phyloP scores from a whole-genome alignment of 2,888 invertebrate species.

The Hypomecis atomaria region DNA sequence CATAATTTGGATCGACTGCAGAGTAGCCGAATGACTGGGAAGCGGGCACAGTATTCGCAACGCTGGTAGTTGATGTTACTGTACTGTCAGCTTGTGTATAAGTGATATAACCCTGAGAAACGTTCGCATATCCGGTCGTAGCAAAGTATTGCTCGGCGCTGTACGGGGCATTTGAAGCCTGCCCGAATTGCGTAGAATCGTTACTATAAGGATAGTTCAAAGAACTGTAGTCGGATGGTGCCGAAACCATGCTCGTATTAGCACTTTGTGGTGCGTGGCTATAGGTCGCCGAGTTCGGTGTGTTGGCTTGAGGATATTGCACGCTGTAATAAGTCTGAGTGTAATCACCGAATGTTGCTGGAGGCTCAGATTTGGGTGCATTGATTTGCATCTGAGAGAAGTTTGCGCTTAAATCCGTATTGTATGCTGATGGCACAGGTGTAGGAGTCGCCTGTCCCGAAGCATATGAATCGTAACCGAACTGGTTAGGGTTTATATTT shows the following conservation, averaged over 20 bases:
- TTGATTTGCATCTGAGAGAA: conserved; percentile 74
- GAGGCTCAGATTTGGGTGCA: conserved; percentile 55
- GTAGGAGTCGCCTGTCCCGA: conserved; percentile 50
- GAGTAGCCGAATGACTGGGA: conserved; percentile 50
- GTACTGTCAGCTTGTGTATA: conserved; percentile 62
- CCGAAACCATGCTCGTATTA: conserved; percentile 58
- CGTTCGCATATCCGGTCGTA: conserved; percentile 53
- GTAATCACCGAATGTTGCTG: conserved; percentile 58
- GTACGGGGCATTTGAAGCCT: conserved; percentile 44
- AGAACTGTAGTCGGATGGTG: conserved; percentile 59
- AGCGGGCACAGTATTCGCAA: conserved; percentile 49
- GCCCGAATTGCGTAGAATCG: conserved; percentile 51
- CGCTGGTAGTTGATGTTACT: conserved; percentile 53
- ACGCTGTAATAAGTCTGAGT: conserved; percentile 71
- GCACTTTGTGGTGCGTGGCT: conserved; percentile 64
- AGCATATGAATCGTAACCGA: conserved; percentile 51
- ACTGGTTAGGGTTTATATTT: conserved; percentile 37
- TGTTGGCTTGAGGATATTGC: conserved; percentile 67
- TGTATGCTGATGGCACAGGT: conserved; percentile 51
- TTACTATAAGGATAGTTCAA: conserved; percentile 63
- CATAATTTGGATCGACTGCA: conserved; percentile 44
- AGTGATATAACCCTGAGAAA: conserved; percentile 61
- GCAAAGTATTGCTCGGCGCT: conserved; percentile 59
- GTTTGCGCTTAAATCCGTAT: conserved; percentile 59
- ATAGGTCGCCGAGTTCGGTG: conserved; percentile 66